These are phyloP conservation scores for Epistrophe eligans DNA, from an alignment of 2,888 invertebrate genomes.

Conservation along the genomic window DNA sequence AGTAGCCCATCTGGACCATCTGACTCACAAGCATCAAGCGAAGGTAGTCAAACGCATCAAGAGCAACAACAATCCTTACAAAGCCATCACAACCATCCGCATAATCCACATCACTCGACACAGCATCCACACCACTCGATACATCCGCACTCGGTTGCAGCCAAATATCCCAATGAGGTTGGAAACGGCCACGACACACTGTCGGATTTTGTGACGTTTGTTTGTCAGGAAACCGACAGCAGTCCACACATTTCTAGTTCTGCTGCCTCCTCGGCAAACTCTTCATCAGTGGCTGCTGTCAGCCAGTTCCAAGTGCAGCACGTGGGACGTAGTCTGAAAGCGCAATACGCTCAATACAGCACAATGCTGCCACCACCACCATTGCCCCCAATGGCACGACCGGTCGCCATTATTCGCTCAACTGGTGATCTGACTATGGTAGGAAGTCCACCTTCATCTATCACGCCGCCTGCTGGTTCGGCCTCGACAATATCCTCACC, in stretches of 20 bases:
- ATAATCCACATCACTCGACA: conserved; percentile 48
- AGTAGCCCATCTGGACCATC: conserved; percentile 80
- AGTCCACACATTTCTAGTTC: conserved; percentile 73
- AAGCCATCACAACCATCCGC: conserved; percentile 75
- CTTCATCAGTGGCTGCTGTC: conserved; percentile 70
- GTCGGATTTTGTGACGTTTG: conserved; percentile 98
- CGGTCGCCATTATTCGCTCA: conserved; percentile 97
- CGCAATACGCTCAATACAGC: conserved; percentile 92
- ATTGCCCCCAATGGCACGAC: conserved; percentile 97
- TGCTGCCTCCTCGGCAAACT: conserved; percentile 63
- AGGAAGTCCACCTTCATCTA: conserved; percentile 87
- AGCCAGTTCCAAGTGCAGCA: conserved; percentile 79
- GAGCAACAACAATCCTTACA: conserved; percentile 74
- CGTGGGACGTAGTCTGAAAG: conserved; percentile 86
- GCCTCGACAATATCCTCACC: conserved; percentile 80
- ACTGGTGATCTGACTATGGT: conserved; percentile 88
- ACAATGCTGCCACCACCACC: conserved; percentile 98
- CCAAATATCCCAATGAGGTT: conserved; percentile 88
- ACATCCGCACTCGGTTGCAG: conserved; percentile 85
- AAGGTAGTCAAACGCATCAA: conserved; percentile 76
- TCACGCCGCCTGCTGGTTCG: conserved; percentile 85
- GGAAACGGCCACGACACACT: conserved; percentile 92
- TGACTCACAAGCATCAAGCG: conserved; percentile 75
- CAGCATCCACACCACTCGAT: conserved; percentile 81
- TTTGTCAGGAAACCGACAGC: conserved; percentile 96